Percentiles rank a stretch among this genome's conserved stretches.
Evolutionary conservation across 2,113 vertebrate genomes (phyloP).

Genomic region (Amphiprion ocellaris): DNA sequence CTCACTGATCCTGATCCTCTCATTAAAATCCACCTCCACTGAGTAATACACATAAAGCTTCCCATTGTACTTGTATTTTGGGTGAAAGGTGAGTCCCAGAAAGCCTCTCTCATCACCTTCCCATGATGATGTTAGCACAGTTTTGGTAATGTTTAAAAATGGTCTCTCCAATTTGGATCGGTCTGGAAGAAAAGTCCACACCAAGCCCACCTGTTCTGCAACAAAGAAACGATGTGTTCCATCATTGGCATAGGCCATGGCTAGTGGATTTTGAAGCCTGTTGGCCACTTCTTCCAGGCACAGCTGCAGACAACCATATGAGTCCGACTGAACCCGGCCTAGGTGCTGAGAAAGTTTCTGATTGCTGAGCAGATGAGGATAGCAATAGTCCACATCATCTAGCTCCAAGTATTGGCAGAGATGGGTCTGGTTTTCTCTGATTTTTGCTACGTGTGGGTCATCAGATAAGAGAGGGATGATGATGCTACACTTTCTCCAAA

Average conservation of each 20-base stretch:
- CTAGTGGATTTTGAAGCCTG: slow-evolving; percentile 91
- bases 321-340: slow-evolving; percentile 86
- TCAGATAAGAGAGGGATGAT: slow-evolving; percentile 85
- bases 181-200: slow-evolving; percentile 93
- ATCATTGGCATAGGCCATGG: slow-evolving; percentile 93
- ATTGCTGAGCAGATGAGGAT: slow-evolving; percentile 89
- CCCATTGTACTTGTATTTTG: slow-evolving; percentile 89
- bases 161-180: slow-evolving; percentile 88
- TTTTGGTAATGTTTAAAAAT: slow-evolving; percentile 92
- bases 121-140: slow-evolving; percentile 95
- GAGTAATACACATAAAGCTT: slow-evolving; percentile 97
- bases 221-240: slow-evolving; percentile 95
- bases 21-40: slow-evolving; percentile 87
- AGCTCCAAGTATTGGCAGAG: slow-evolving; percentile 89
- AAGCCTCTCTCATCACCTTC: slow-evolving; percentile 97
- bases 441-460: slow-evolving; percentile 74
- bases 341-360: slow-evolving; percentile 87
- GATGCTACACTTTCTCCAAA: slow-evolving; percentile 88
- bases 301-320: slow-evolving; percentile 92
- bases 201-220: slow-evolving; percentile 94
- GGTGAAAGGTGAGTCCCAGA: slow-evolving; percentile 93
- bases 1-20: slow-evolving; percentile 96
- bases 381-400: slow-evolving; percentile 93
- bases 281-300: slow-evolving; percentile 94
- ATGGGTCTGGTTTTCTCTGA: slow-evolving; percentile 80